phyloP scores from a whole-genome alignment of 2,797 vertebrate species.

The Neopelma chrysocephalum region DNA sequence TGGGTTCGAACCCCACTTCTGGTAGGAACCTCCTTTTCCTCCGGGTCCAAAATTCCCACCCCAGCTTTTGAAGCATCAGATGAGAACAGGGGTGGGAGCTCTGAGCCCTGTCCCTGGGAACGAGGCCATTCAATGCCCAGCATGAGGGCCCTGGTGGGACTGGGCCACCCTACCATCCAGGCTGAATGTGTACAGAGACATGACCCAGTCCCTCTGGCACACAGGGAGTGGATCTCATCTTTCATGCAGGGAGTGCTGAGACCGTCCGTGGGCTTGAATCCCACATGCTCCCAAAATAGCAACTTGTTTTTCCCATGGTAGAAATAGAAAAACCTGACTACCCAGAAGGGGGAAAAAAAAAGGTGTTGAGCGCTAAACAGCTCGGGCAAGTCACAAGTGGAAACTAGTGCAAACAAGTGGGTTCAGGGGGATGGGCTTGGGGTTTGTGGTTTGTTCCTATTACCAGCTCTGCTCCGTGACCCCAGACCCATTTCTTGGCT shows the following conservation, averaged over 20 bases:
- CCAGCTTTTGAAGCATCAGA: background rate
- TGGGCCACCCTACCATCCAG: background rate
- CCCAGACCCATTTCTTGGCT: background rate
- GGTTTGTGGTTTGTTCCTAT: background rate
- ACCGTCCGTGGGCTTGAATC: background rate
- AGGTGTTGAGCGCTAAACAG: background rate
- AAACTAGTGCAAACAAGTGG: background rate
- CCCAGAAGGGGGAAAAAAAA: background rate
- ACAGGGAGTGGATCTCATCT: background rate
- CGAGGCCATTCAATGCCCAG: rapidly evolving
- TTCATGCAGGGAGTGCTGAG: background rate
- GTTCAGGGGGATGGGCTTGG: background rate
- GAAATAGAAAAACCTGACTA: slow-evolving; percentile 28
- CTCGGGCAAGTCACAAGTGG: background rate
- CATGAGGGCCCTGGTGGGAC: rapidly evolving
- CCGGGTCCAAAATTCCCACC: rapidly evolving
- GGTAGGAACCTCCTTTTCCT: slow-evolving; percentile 19
- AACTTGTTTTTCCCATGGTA: background rate
- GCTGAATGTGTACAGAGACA: background rate
- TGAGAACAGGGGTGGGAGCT: background rate
- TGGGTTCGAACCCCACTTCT: slow-evolving; percentile 75
- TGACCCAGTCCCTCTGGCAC: background rate
- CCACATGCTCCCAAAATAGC: slow-evolving; percentile 8
- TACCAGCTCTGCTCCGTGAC: background rate
- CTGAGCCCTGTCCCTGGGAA: background rate